Evolutionary conservation across 2,113 vertebrate species (phyloP).

Genomic region (Siniperca knerii): DNA sequence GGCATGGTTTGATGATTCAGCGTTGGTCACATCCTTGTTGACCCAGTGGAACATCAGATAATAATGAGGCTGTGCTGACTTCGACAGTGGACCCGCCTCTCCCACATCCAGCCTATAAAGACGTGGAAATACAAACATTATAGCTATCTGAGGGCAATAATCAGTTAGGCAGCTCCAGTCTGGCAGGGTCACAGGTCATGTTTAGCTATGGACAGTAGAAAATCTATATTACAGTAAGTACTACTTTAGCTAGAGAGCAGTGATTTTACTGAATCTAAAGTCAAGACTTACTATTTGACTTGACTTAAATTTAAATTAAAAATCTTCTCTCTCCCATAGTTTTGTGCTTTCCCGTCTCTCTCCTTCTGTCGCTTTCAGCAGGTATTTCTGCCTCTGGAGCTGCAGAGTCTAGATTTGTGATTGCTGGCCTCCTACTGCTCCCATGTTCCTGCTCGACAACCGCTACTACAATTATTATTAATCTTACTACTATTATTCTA

Average conservation of each 20-base stretch:
- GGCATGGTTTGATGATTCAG: constrained; percentile 74
- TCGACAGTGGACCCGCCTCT: constrained; percentile 22
- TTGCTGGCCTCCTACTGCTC: too few relatives aligned
- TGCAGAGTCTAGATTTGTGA: too few relatives aligned
- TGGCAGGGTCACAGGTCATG: constrained; percentile 17
- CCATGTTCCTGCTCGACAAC: too few relatives aligned
- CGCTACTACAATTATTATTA: too few relatives aligned
- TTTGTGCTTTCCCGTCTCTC: too few relatives aligned
- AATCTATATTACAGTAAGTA: neutral
- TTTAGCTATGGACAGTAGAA: neutral
- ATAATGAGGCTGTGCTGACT: constrained; percentile 62
- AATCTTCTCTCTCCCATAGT: too few relatives aligned
- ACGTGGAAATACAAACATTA: constrained; percentile 33
- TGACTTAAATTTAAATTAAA: too few relatives aligned
- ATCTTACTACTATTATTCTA: too few relatives aligned
- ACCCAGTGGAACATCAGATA: constrained; percentile 70
- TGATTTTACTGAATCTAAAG: neutral
- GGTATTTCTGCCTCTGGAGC: too few relatives aligned
- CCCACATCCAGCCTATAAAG: constrained; percentile 49
- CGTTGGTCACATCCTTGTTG: constrained; percentile 72
- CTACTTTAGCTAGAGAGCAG: neutral
- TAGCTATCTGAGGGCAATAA: constrained; percentile 3
- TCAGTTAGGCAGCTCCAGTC: neutral
- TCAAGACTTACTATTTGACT: neutral
- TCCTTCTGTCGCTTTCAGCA: too few relatives aligned